Percentiles rank a stretch among this genome's conserved stretches.
phyloP scores from a whole-genome alignment of 2,797 vertebrate genomes.

The Linurgus olivaceus region DNA sequence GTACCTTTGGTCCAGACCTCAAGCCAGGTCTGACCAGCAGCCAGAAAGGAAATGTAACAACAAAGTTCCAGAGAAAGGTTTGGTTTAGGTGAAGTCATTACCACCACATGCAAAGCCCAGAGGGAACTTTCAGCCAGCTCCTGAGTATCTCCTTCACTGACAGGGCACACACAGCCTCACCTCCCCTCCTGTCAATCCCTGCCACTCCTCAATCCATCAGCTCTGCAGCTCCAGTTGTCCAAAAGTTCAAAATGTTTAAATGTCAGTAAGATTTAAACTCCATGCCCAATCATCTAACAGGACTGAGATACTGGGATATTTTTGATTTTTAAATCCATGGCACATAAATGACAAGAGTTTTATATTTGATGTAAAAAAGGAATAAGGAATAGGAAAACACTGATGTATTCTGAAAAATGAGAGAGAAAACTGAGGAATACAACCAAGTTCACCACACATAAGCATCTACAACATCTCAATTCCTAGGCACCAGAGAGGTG shows the following conservation, averaged over 20 bases:
- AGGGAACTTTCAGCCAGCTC: background rate
- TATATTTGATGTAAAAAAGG: background rate
- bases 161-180: background rate
- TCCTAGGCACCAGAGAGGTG: background rate
- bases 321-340: background rate
- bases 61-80: background rate
- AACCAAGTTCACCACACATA: background rate
- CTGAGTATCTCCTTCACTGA: background rate
- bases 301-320: background rate
- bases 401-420: background rate
- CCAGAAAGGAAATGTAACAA: background rate
- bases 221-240: background rate
- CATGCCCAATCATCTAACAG: fast-evolving
- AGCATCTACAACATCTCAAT: background rate
- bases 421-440: background rate
- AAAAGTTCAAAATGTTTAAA: background rate
- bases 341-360: background rate
- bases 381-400: background rate
- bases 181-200: background rate
- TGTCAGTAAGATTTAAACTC: background rate
- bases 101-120: fast-evolving
- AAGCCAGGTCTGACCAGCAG: background rate
- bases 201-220: background rate
- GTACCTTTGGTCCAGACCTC: background rate
- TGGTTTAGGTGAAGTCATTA: background rate